Conservation (phyloP, 2,797 vertebrate species). For the Urocyon cinereoargenteus region DNA sequence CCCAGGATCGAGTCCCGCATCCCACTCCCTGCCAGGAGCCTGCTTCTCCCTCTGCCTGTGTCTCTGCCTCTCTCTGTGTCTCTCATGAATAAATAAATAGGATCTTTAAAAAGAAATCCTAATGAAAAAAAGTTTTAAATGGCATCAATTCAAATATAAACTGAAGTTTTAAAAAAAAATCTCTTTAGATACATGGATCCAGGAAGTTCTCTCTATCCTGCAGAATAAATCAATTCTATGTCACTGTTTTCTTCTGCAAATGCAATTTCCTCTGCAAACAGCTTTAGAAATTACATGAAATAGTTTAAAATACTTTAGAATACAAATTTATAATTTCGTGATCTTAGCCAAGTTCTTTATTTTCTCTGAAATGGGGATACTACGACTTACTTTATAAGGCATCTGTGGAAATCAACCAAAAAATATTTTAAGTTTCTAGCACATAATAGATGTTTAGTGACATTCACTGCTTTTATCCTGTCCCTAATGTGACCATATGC, state of each 20-base stretch:
- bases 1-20: too few relatives aligned
- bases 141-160: neutral
- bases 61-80: too few relatives aligned
- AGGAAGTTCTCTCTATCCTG: neutral
- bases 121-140: neutral
- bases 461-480: neutral
- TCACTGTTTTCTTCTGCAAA: neutral
- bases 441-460: neutral
- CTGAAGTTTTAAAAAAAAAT: neutral
- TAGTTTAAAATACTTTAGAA: neutral
- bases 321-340: neutral
- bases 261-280: too few relatives aligned
- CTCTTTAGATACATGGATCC: neutral
- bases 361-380: slow-evolving; percentile 25
- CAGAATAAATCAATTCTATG: neutral
- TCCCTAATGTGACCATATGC: neutral
- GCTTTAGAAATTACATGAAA: slow-evolving; percentile 11
- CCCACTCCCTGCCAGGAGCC: too few relatives aligned
- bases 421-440: neutral
- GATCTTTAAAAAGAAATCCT: neutral
- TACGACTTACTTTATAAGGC: neutral
- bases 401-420: neutral
- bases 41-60: too few relatives aligned
- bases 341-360: slow-evolving; percentile 37
- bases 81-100: too few relatives aligned